Base-by-base conservation (phyloP, 2,797 vertebrate species). In the Leptatherina wallacei region DNA sequence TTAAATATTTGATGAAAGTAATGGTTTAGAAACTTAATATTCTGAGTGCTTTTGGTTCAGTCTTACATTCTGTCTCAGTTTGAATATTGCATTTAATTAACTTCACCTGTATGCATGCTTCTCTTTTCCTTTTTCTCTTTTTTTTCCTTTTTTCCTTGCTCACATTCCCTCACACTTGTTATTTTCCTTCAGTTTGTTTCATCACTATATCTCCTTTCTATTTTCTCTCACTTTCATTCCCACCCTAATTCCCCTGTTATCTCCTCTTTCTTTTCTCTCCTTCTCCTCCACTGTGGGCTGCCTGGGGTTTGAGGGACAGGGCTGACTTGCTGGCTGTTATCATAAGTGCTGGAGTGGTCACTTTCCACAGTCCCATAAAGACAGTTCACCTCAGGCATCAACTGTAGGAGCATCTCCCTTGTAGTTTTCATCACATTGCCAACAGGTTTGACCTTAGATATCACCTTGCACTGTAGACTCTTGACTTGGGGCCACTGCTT, bases 241-340 rank as follows among this genome's bases (percentile, higher is more conserved):
- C 36, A 10, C 7, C 6, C 32, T 12, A 18, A 2, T 62, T 30
- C 3, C 16, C 52, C 22, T 52, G 12, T 18, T 35, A 60, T 13
- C 42, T 74, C 47, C 51, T 49, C 8, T n/a, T 61, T 44, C 22
- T 18, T 16, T 9, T 54, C 36, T 40, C 51, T 44, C 20, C 52
- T 78, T 52, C 38, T 74, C 55, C 62, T 70, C 57, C 84, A 47
- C 83, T 76, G 63, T 72, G 74, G 38, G 44, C 82, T 78, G 66
- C 73, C 81, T 20, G 68, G 86, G 78, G 70, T 78, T 88, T 81
- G 65, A 85, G 81, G 87, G 80, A 82, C 83, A 73, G 83, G 78
- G 78, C 88, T 89, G 88, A 84, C 78, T 84, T 87, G 89, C 65
- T 90, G 88, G 89, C 91, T 93, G 88, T 84, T 82, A 38, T 85